phyloP scores from a whole-genome alignment of 2,888 invertebrate genomes.

The Stenodera caucasica region DNA sequence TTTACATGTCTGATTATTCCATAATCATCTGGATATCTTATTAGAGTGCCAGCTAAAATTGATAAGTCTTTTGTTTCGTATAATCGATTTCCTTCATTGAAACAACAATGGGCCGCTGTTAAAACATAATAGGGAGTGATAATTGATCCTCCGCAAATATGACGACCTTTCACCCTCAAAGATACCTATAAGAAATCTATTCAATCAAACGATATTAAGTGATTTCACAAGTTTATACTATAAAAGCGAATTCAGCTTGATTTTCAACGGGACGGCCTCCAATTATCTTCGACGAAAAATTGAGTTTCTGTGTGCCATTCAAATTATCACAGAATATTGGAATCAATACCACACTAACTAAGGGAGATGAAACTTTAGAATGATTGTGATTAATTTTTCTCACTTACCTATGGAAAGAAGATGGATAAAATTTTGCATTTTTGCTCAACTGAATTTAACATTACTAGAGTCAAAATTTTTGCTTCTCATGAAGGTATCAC shows the following conservation, averaged over 20 bases:
- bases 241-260: conserved; percentile 14
- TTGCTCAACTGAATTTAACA: not conserved
- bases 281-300: conserved; percentile 11
- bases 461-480: not conserved
- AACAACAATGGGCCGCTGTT: conserved; percentile 35
- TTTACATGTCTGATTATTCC: conserved; percentile 6
- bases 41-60: conserved; percentile 20
- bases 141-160: conserved; percentile 32
- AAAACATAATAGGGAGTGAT: conserved; percentile 23
- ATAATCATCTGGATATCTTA: conserved; percentile 11
- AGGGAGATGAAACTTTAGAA: too few relatives aligned
- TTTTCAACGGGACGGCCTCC: conserved; percentile 9
- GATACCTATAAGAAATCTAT: too few relatives aligned
- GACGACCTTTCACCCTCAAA: conserved; percentile 19
- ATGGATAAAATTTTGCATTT: not conserved
- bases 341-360: not conserved
- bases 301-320: not conserved
- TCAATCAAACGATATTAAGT: conserved; percentile 3
- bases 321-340: not conserved
- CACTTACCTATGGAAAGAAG: not conserved
- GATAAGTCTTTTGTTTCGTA: conserved; percentile 16
- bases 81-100: conserved; percentile 14
- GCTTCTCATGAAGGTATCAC: too few relatives aligned
- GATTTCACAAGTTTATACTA: conserved; percentile 9
- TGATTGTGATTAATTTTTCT: too few relatives aligned